Conservation (phyloP, 2,888 invertebrate genomes). For the Drosophila kambysellisi region DNA sequence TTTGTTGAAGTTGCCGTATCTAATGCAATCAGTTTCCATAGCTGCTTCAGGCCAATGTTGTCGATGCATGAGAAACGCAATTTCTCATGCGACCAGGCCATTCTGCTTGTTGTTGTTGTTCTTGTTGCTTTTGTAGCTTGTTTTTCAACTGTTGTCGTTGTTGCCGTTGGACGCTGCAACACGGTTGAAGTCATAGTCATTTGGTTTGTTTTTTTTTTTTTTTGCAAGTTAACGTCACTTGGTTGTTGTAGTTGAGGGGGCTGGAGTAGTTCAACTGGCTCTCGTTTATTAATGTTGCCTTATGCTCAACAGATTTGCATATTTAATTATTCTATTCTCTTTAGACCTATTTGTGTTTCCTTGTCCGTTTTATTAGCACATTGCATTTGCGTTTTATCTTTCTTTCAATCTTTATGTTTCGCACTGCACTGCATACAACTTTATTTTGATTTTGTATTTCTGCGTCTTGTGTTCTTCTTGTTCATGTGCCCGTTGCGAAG, state of each 20-base stretch:
- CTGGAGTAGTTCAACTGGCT: slow-evolving; percentile 12
- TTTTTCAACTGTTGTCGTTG: slow-evolving; percentile 32
- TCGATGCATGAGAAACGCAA: slow-evolving; percentile 84
- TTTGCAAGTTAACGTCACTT: slow-evolving; percentile 2
- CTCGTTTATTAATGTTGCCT: slow-evolving; percentile 22
- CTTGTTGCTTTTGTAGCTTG: slow-evolving; percentile 45
- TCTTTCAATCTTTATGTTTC: slow-evolving; percentile 36
- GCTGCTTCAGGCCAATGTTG: slow-evolving; percentile 84
- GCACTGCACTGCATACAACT: slow-evolving; percentile 50
- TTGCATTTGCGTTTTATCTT: slow-evolving; percentile 53
- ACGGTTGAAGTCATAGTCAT: slow-evolving; percentile 85
- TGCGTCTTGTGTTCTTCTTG: slow-evolving; percentile 10
- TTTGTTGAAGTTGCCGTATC: slow-evolving; percentile 66
- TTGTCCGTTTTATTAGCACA: slow-evolving; percentile 40
- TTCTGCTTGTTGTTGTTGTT: slow-evolving; percentile 61
- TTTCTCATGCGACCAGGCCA: slow-evolving; percentile 85
- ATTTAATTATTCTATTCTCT: slow-evolving; percentile 34
- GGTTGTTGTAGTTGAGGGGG: slow-evolving; percentile 26
- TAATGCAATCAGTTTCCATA: slow-evolving; percentile 85
- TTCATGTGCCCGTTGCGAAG: slow-evolving; percentile 29
- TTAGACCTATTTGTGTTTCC: slow-evolving; percentile 40
- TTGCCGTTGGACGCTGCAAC: slow-evolving; percentile 72
- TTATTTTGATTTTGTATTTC: slow-evolving; percentile 37
- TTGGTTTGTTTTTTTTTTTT: slow-evolving; percentile 33
- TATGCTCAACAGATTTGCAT: slow-evolving; percentile 72